Conservation (phyloP, 2,888 invertebrate species). For the Pseudococcus viburni region DNA sequence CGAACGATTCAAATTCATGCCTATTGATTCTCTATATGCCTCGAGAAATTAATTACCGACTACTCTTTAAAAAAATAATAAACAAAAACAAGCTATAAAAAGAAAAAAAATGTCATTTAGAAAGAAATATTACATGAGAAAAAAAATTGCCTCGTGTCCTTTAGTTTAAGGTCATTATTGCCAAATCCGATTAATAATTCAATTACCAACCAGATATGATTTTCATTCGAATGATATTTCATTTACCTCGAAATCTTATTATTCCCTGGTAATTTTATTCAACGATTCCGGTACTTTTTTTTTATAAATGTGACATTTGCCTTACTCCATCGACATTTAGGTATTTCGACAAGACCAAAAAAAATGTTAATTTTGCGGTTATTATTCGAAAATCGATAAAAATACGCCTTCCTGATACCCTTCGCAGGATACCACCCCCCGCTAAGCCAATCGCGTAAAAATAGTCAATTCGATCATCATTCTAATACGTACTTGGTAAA, state of each 20-base stretch:
- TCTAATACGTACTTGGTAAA: conserved; percentile 56
- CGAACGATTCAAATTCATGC: too few relatives aligned
- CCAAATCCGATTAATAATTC: not conserved
- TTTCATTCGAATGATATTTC: not conserved
- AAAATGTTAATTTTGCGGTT: not conserved
- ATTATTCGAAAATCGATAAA: not conserved
- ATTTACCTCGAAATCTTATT: not conserved
- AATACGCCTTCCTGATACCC: conserved; percentile 4
- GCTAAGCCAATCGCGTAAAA: conserved; percentile 1
- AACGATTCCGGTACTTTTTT: not conserved
- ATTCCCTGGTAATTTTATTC: not conserved
- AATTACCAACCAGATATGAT: not conserved
- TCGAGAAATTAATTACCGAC: too few relatives aligned
- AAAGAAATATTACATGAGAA: not conserved
- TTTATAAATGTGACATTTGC: not conserved
- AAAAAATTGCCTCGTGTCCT: not conserved
- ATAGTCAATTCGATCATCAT: not conserved
- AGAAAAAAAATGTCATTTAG: too few relatives aligned
- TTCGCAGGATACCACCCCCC: not conserved
- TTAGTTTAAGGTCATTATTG: not conserved
- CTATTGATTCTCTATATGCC: too few relatives aligned
- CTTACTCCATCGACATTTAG: not conserved
- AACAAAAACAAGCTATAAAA: too few relatives aligned
- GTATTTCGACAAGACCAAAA: not conserved
- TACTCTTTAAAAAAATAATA: too few relatives aligned